A percentile compares a stretch with the other conserved stretches of the same genome.
Conservation (phyloP, 2,113 vertebrate genomes). For the Callaeas wilsoni region DNA sequence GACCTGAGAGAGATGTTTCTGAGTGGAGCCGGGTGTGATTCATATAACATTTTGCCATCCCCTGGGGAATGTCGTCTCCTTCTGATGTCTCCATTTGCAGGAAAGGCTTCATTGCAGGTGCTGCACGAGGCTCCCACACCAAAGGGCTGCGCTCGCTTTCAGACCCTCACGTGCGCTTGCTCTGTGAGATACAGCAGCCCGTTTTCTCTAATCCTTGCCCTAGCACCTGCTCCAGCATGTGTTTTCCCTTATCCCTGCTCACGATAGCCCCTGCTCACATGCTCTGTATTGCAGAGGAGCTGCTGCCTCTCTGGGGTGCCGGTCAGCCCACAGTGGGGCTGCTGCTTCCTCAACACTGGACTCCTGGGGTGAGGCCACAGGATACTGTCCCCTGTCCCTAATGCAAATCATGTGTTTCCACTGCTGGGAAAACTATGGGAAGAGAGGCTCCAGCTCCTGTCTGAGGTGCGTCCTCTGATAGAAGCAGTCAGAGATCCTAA, state of each 20-base stretch:
- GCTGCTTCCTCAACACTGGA: not conserved
- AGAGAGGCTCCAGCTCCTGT: not conserved
- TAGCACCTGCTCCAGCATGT: not conserved
- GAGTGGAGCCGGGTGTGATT: not conserved
- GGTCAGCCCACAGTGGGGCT: not conserved
- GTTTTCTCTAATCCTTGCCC: not conserved
- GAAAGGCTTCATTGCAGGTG: not conserved
- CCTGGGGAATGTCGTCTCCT: not conserved
- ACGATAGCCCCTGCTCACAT: not conserved
- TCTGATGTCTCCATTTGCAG: constrained; percentile 46
- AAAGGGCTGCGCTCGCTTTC: not conserved
- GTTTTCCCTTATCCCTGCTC: not conserved
- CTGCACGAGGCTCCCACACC: not conserved
- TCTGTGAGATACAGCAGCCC: not conserved
- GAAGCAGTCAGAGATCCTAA: not conserved
- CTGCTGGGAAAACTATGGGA: not conserved
- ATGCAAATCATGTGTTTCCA: not conserved
- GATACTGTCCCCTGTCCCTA: not conserved
- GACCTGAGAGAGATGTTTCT: constrained; percentile 32
- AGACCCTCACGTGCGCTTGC: fast-evolving
- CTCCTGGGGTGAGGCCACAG: not conserved
- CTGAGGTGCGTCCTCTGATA: not conserved
- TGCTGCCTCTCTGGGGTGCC: not conserved
- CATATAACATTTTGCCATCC: constrained; percentile 36
- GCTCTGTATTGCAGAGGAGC: not conserved